Percentiles rank a stretch among this genome's conserved stretches.
phyloP scores from a whole-genome alignment of 1,140 invertebrate genomes.

The Drosophila littoralis region DNA sequence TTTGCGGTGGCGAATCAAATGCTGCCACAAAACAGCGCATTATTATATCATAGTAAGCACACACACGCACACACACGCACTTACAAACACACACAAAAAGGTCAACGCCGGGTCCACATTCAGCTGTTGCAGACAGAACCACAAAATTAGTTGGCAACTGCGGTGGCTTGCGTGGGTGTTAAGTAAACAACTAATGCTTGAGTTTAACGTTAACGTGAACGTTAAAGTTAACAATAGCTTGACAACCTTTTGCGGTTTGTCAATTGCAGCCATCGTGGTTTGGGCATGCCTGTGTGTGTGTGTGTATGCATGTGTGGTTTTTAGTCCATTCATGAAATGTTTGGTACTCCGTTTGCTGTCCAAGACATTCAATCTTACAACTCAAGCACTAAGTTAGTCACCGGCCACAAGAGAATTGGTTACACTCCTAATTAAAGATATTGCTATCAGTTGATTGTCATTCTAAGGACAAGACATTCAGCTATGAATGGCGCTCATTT shows the following conservation, averaged over 20 bases:
- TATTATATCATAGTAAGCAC: conserved; percentile 61
- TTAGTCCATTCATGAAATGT: conserved; percentile 45
- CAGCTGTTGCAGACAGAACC: conserved; percentile 72
- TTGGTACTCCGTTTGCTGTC: conserved; percentile 38
- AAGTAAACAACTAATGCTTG: conserved; percentile 76
- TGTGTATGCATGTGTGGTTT: conserved; percentile 40
- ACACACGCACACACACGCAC: conserved; percentile 6
- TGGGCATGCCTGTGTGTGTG: neutral
- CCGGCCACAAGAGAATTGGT: neutral
- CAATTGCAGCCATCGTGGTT: conserved; percentile 57
- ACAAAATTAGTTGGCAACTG: conserved; percentile 79
- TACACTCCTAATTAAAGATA: conserved; percentile 1
- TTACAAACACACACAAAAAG: neutral
- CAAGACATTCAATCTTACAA: conserved; percentile 12
- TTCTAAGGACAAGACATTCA: neutral
- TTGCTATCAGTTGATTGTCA: conserved; percentile 1
- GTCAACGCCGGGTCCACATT: conserved; percentile 11
- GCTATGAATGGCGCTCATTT: neutral
- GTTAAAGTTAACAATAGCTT: conserved; percentile 49
- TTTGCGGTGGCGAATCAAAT: conserved; percentile 67
- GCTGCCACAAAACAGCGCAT: conserved; percentile 63
- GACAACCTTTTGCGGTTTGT: conserved; percentile 75
- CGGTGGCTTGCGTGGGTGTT: conserved; percentile 59
- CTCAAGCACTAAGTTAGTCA: neutral
- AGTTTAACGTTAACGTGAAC: conserved; percentile 70